Percentiles rank a stretch among this genome's conserved stretches.
Evolutionary conservation across 2,113 vertebrate genomes (phyloP).

Genomic region (Sylvicapra grimmia): DNA sequence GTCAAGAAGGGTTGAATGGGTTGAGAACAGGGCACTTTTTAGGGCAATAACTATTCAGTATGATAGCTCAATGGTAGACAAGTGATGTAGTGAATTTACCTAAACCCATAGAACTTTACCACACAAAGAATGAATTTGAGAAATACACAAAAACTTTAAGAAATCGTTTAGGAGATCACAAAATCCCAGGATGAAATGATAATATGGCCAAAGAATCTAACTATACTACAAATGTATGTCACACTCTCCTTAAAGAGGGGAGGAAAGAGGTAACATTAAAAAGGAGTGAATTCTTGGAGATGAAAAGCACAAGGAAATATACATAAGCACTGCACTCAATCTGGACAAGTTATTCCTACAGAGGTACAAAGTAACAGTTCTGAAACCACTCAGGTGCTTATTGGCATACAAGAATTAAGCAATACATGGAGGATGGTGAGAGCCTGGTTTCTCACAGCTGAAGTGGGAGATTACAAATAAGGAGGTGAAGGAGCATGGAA

Average conservation of each 20-base stretch:
- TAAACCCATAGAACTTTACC: not conserved
- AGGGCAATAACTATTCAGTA: not conserved
- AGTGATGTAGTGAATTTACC: not conserved
- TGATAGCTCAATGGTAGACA: not conserved
- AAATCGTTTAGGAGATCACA: not conserved
- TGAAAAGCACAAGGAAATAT: not conserved
- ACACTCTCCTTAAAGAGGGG: not conserved
- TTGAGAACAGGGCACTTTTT: not conserved
- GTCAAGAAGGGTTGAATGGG: not conserved
- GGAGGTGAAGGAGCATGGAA: not conserved
- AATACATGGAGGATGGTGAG: not conserved
- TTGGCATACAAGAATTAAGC: not conserved
- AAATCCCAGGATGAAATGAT: not conserved
- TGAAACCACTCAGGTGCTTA: not conserved
- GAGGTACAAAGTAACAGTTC: not conserved
- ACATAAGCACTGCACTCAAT: not conserved
- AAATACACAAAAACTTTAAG: not conserved
- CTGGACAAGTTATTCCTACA: not conserved
- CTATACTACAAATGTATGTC: not conserved
- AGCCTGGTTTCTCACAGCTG: not conserved
- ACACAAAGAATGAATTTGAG: not conserved
- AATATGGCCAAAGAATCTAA: not conserved
- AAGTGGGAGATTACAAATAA: not conserved
- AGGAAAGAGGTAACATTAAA: not conserved
- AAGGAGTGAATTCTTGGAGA: not conserved